These are phyloP conservation scores for Bucco capensis DNA, from an alignment of 2,113 vertebrate species.

Conservation along the genomic window DNA sequence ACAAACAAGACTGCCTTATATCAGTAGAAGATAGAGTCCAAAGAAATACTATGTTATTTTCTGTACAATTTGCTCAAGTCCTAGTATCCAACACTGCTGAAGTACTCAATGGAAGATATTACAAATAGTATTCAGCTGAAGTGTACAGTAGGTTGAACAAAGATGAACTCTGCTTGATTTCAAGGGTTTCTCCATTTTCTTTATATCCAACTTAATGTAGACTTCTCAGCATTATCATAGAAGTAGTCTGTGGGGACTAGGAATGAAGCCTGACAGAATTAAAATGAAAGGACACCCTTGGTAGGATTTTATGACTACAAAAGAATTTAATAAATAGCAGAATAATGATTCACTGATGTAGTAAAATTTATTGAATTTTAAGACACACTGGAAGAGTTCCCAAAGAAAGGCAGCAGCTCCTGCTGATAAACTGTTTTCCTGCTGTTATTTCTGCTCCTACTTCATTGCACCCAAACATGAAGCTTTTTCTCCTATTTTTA, in stretches of 20 bases:
- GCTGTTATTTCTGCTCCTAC: background rate
- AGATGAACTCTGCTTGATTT: constrained; percentile 47
- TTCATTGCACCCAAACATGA: background rate
- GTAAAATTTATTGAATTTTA: constrained; percentile 14
- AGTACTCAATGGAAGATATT: constrained; percentile 22
- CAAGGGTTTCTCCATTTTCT: constrained; percentile 43
- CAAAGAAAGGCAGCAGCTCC: background rate
- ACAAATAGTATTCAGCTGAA: constrained; percentile 28
- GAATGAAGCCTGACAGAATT: constrained; percentile 9
- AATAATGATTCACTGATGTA: background rate
- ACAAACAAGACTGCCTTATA: background rate
- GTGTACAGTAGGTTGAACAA: constrained; percentile 30
- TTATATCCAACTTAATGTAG: constrained; percentile 19
- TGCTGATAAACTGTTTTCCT: background rate
- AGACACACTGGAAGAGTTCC: background rate
- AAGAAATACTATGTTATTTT: constrained; percentile 6
- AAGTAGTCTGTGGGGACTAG: constrained; percentile 1
- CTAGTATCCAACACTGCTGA: background rate
- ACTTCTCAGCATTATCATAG: background rate
- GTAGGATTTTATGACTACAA: constrained; percentile 26
- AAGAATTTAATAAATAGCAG: constrained; percentile 27
- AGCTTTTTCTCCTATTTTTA: background rate
- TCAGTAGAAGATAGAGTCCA: background rate
- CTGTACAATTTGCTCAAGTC: constrained; percentile 25
- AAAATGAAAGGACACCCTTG: constrained; percentile 18